These are phyloP conservation scores for Cydia strobilella DNA, from an alignment of 1,140 invertebrate genomes.

Conservation along the genomic window DNA sequence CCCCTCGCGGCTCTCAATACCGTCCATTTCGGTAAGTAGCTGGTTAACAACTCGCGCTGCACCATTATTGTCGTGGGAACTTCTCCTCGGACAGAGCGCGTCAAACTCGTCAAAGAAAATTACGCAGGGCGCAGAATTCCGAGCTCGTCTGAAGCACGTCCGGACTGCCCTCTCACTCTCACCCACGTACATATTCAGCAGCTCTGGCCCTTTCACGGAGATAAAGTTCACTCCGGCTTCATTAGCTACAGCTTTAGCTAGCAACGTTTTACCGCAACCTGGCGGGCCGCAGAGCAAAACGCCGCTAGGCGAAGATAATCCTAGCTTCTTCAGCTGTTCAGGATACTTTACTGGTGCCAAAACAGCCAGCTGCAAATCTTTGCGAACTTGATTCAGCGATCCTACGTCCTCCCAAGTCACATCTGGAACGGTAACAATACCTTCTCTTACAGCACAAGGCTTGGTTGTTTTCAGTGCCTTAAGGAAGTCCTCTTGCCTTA, in stretches of 20 bases:
- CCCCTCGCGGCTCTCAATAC: conserved; percentile 92
- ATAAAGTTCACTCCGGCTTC: conserved; percentile 98
- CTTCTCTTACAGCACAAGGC: conserved; percentile 97
- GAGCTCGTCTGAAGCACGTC: conserved; percentile 95
- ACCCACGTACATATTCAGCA: conserved; percentile 99
- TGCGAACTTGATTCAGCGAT: conserved; percentile 91
- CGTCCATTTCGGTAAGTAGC: conserved; percentile 99
- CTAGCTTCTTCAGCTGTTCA: conserved; percentile 88
- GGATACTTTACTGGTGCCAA: conserved; percentile 94
- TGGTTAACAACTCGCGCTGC: conserved; percentile 96
- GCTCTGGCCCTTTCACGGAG: conserved; percentile 97
- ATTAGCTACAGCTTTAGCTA: conserved; percentile 97
- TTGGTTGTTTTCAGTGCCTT: conserved; percentile 90
- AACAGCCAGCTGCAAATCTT: conserved; percentile 94
- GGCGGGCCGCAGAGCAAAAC: conserved; percentile 96
- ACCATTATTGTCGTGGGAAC: conserved; percentile 85
- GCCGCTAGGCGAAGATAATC: conserved; percentile 90
- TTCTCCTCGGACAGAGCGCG: conserved; percentile 95
- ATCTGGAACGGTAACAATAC: conserved; percentile 98
- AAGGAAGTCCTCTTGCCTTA: conserved; percentile 88
- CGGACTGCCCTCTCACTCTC: conserved; percentile 98
- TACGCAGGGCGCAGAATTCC: conserved; percentile 97
- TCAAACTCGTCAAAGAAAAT: conserved; percentile 99
- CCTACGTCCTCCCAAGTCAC: conserved; percentile 99
- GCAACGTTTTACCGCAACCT: conserved; percentile 95